A percentile compares a stretch with the other conserved stretches of the same genome.
phyloP scores from a whole-genome alignment of 2,888 invertebrate species.

The Prosapia bicincta region DNA sequence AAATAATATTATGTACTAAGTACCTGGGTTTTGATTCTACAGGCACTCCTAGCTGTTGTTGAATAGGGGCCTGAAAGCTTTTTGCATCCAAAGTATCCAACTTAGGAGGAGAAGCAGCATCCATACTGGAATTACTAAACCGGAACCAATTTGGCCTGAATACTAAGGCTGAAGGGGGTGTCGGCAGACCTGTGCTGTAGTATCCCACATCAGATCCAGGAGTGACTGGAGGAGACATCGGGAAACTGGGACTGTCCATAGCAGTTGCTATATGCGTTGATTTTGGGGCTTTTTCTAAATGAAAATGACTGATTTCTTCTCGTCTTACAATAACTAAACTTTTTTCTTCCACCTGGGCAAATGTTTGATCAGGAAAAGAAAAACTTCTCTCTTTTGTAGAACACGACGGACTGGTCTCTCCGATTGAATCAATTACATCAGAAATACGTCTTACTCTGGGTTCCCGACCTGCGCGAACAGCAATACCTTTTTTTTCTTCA shows the following conservation, averaged over 20 bases:
- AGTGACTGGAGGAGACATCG: constrained; percentile 22
- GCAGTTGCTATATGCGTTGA: neutral
- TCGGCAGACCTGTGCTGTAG: constrained; percentile 33
- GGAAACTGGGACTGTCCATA: constrained; percentile 12
- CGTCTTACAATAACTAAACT: neutral
- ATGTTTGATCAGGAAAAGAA: neutral
- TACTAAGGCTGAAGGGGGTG: constrained; percentile 33
- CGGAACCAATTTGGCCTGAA: constrained; percentile 29
- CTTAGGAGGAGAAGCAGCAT: constrained; percentile 22
- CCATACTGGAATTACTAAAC: constrained; percentile 31
- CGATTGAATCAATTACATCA: constrained; percentile 40
- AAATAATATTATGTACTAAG: neutral
- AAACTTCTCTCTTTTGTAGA: constrained; percentile 23
- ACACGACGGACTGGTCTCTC: constrained; percentile 27
- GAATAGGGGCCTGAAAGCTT: neutral
- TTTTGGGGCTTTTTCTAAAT: constrained; percentile 20
- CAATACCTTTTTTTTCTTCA: constrained; percentile 30
- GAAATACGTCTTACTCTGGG: constrained; percentile 36
- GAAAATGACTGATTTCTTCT: constrained; percentile 3
- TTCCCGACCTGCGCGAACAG: constrained; percentile 21
- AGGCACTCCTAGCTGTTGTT: neutral
- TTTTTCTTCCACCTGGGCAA: neutral
- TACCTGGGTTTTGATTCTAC: neutral
- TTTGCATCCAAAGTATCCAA: constrained; percentile 27
- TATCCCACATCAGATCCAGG: constrained; percentile 37